phyloP scores from a whole-genome alignment of 2,888 invertebrate genomes.

The Plebejus anna region DNA sequence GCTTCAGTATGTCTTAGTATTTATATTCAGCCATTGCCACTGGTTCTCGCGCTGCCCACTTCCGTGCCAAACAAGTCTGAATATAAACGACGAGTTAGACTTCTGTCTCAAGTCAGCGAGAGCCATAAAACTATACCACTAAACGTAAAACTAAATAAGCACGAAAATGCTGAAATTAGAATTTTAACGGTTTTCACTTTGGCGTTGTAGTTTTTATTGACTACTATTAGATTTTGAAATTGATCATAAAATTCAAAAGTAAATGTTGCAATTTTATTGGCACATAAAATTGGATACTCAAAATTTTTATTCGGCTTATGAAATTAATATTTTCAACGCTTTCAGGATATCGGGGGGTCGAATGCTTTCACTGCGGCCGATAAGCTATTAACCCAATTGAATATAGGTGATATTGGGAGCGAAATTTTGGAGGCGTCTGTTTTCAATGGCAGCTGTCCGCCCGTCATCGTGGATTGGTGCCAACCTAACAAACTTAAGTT shows the following conservation, averaged over 20 bases:
- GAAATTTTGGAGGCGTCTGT: constrained; percentile 70
- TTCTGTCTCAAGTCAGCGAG: not conserved
- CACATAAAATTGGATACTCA: not conserved
- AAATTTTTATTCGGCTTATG: not conserved
- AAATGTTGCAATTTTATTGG: not conserved
- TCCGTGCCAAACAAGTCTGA: no score
- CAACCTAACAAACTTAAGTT: constrained; percentile 67
- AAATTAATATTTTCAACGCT: constrained; percentile 34
- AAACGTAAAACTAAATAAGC: not conserved
- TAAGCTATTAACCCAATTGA: constrained; percentile 61
- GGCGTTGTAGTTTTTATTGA: not conserved
- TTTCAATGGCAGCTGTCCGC: constrained; percentile 70
- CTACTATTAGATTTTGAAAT: not conserved
- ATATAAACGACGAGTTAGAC: no score
- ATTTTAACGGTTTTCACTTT: not conserved
- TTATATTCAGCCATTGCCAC: no score
- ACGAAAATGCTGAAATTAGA: not conserved
- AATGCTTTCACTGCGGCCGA: constrained; percentile 73
- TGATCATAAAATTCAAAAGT: not conserved
- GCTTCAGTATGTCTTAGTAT: no score
- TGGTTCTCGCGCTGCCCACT: no score
- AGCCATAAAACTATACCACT: not conserved
- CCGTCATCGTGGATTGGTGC: constrained; percentile 73
- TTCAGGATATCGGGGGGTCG: constrained; percentile 69
- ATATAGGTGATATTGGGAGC: constrained; percentile 65